phyloP scores from a whole-genome alignment of 2,797 vertebrate species.

The Microcaecilia unicolor region DNA sequence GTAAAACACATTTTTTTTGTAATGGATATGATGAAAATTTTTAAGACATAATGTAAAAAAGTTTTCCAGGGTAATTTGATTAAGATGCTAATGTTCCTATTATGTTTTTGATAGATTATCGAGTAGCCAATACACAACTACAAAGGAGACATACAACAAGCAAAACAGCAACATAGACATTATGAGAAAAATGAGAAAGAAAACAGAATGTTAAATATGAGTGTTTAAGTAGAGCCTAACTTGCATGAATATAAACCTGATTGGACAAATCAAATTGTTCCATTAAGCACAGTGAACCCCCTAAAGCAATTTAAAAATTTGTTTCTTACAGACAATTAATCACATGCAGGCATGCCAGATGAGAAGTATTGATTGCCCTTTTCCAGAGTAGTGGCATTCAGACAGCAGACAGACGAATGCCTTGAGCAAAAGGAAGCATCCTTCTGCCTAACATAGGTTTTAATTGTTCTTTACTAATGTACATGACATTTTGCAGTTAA shows the following conservation, averaged over 20 bases:
- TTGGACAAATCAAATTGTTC: conserved; percentile 50
- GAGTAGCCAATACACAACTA: conserved; percentile 5
- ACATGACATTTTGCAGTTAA: conserved; percentile 64
- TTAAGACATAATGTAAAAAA: conserved; percentile 12
- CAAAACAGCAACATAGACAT: conserved; percentile 20
- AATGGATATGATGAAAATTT: background rate
- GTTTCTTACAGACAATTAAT: conserved; percentile 77
- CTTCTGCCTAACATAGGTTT: conserved; percentile 58
- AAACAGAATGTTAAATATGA: conserved; percentile 16
- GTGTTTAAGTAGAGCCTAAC: too few relatives aligned
- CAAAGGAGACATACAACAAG: conserved; percentile 13
- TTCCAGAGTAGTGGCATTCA: conserved; percentile 69
- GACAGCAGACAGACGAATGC: conserved; percentile 78
- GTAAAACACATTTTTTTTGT: background rate
- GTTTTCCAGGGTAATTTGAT: conserved; percentile 7
- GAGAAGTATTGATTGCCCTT: conserved; percentile 85
- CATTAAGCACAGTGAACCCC: conserved; percentile 50
- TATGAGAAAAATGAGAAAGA: background rate
- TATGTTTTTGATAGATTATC: conserved; percentile 11
- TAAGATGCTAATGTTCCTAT: conserved; percentile 7
- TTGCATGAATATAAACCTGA: conserved; percentile 22
- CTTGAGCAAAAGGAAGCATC: conserved; percentile 57
- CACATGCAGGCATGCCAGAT: conserved; percentile 74
- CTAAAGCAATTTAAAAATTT: conserved; percentile 67
- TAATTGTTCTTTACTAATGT: conserved; percentile 75